phyloP scores from a whole-genome alignment of 2,888 invertebrate species.

The Prosopocoilus inquinatus region DNA sequence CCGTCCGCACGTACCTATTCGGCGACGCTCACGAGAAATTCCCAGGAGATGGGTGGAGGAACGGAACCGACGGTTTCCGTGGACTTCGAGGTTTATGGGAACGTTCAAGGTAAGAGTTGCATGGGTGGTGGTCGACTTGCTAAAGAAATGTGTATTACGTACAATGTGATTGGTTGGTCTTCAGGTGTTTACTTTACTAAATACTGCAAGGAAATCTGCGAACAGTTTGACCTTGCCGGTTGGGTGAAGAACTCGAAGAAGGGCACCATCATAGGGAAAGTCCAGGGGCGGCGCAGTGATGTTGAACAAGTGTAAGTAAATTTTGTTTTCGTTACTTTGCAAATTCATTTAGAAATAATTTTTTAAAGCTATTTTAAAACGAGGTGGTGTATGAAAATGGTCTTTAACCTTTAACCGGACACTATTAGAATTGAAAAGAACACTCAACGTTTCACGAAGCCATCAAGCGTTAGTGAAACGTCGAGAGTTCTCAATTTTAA shows the following conservation, averaged over 20 bases:
- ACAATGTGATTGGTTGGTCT: not conserved
- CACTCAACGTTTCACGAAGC: too few relatives aligned
- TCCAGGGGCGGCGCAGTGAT: conserved; percentile 77
- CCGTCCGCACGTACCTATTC: not conserved
- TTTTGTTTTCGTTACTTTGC: too few relatives aligned
- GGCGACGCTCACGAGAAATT: not conserved
- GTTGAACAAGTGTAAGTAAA: conserved; percentile 79
- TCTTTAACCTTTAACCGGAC: too few relatives aligned
- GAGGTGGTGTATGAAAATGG: too few relatives aligned
- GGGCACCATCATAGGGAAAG: conserved; percentile 85
- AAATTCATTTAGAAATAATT: too few relatives aligned
- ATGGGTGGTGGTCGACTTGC: not conserved
- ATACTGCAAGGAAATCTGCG: conserved; percentile 78
- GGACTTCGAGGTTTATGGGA: conserved; percentile 88
- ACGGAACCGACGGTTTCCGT: conserved; percentile 70
- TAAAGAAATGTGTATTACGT: conserved; percentile 12
- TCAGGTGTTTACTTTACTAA: conserved; percentile 85
- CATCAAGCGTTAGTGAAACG: too few relatives aligned
- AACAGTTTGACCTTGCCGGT: conserved; percentile 72
- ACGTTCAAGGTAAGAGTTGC: conserved; percentile 75
- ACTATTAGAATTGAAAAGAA: too few relatives aligned
- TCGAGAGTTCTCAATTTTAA: too few relatives aligned
- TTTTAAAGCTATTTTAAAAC: too few relatives aligned
- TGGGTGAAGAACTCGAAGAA: conserved; percentile 91
- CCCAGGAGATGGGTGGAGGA: conserved; percentile 19